A percentile compares a stretch with the other conserved stretches of the same genome.
phyloP scores from a whole-genome alignment of 2,113 vertebrate genomes.

The Ageneiosus marmoratus region DNA sequence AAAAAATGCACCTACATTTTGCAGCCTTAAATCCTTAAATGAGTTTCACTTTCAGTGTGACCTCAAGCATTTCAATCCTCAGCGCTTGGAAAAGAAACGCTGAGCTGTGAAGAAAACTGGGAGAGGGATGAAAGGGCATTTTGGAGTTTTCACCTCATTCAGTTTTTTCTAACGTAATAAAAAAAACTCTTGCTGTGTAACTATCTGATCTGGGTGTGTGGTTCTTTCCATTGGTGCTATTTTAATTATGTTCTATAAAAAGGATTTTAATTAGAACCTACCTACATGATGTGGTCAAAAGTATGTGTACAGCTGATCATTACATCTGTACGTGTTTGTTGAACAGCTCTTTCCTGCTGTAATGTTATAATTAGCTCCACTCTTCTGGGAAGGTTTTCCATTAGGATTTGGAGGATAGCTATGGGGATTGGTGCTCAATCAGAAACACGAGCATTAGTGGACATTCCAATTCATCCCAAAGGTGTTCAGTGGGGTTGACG shows the following conservation, averaged over 20 bases:
- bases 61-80: neutral
- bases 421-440: neutral
- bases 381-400: too few species aligned
- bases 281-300: too few species aligned
- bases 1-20: neutral
- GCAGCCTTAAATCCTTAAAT: neutral
- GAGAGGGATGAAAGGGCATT: neutral
- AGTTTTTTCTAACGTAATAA: conserved; percentile 67
- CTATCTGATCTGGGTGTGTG: conserved; percentile 8
- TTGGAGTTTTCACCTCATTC: conserved; percentile 25
- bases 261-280: neutral
- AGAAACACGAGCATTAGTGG: neutral
- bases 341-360: too few species aligned
- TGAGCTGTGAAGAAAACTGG: conserved; percentile 5
- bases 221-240: neutral
- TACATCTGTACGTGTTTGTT: neutral
- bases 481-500: too few species aligned
- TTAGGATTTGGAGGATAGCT: neutral
- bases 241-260: neutral
- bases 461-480: too few species aligned
- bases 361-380: too few species aligned
- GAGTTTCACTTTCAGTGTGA: neutral
- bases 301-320: too few species aligned
- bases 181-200: conserved; percentile 59
- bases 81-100: neutral